Evolutionary conservation across 2,797 vertebrate species (phyloP), one percentile per base, ranked within the genome.

Genomic region (Hybognathus amarus): DNA sequence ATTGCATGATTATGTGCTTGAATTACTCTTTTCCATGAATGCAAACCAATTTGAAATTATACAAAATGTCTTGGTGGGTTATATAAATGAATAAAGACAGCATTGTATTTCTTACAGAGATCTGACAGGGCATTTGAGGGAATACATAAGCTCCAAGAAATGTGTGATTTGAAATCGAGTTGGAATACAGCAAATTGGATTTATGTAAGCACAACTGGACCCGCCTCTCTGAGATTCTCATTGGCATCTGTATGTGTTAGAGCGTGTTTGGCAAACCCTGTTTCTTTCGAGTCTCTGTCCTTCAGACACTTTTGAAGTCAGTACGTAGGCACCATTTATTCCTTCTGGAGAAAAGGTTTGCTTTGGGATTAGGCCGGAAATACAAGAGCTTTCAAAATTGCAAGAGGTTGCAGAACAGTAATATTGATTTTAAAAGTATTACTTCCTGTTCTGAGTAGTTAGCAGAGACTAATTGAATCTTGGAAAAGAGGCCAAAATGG

Each of bases 381-480:
- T 30, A 18, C 0, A 2, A 66, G 61, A 33, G 76, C 20, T 50
- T 27, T 66, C 42, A 50, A 78, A 64, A 78, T 36, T 50, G 42
- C 27, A 66, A 78, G 59, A 36, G 40, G 42, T 42, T 61, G 56
- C n/a, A 63, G 42, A 66, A 78, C 12, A 33, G 7, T 36, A 66
- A 66, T 42, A 78, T 47, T 64, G 76, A 45, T 66, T 66, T 63
- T 12, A 63, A 77, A 63, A 77, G 17, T 66, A 78, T 78, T 78
- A 30, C 27, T 52, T 78, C 20, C 30, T 66, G 61, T 67, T 50
- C 27, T 36, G 61, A 50, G 77, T 67, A 78, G 77, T 78, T 78
- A 52, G 42, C 42, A 67, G 61, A 78, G 45, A 78, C 56, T 77
- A 77, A 77, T 63, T 77, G 17, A 77, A 77, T 64, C 56, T 20